Percentiles rank a stretch among this genome's conserved stretches.
phyloP scores from a whole-genome alignment of 1,140 invertebrate species.

The Aphis gossypii region DNA sequence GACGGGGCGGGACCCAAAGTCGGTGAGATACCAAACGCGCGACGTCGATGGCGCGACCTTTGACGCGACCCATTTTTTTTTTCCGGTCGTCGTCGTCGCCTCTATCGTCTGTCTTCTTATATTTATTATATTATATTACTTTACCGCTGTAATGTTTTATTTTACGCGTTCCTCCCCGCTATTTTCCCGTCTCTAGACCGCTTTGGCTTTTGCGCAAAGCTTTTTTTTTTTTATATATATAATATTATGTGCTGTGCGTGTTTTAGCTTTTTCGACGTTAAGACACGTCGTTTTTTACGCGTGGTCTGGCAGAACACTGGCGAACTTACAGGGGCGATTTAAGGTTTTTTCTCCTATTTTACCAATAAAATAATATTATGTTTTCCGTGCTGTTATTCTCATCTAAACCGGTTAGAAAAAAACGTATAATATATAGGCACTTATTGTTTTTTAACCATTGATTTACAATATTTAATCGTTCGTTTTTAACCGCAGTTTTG shows the following conservation, averaged over 20 bases:
- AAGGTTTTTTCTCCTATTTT: not conserved
- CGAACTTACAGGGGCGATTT: not conserved
- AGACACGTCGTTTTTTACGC: not conserved
- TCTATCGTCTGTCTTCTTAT: not conserved
- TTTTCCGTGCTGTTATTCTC: not conserved
- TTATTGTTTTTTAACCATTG: too few relatives aligned
- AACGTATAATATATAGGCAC: too few relatives aligned
- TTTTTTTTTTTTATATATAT: not conserved
- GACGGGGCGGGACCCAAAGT: constrained; percentile 71
- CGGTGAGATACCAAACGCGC: constrained; percentile 64
- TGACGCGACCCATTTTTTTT: not conserved
- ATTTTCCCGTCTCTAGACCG: not conserved
- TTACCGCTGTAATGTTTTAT: not conserved
- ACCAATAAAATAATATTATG: not conserved
- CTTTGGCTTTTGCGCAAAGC: not conserved
- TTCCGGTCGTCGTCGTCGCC: not conserved
- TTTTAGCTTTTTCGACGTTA: not conserved
- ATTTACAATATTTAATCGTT: too few relatives aligned
- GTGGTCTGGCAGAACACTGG: not conserved
- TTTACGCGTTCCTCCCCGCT: not conserved
- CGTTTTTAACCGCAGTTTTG: too few relatives aligned
- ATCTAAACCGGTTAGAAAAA: too few relatives aligned
- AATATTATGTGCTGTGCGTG: not conserved
- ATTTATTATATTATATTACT: not conserved
- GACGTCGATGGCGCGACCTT: not conserved